Evolutionary conservation across 2,888 invertebrate genomes (phyloP), one percentile per base, ranked within the genome.

Genomic region (Dromius quadrimaculatus): DNA sequence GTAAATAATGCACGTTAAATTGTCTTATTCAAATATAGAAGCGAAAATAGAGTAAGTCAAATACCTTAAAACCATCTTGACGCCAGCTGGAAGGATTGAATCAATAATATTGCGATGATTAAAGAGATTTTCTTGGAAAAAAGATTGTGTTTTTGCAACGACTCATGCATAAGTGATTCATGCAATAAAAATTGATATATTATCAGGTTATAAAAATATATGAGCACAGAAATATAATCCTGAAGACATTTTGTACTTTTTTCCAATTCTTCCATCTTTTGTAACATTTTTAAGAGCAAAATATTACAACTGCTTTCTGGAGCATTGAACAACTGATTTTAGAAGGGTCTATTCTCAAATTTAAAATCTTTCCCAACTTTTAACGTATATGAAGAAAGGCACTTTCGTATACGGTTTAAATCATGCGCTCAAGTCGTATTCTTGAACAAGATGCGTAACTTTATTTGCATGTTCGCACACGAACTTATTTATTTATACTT

Each of bases 21-120:
- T 22, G 13, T 23, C 13, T 50, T 54, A 28, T 54, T 54, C 28
- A 23, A 9, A 28, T 28, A 54, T 23, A 54, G 8, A 28, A 54
- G n/a, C 15, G 23, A 28, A 19, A 28, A 28, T 8, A 15, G 15
- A 28, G 11, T 54, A 28, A 54, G 50, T 13, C 13, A 54, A 50
- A 54, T 54, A 54, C 28, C 28, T 54, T n/a, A 28, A 54, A 54
- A 50, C 47, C 15, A 54, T 54, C 28, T 54, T 54, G 50, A 8
- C 50, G 50, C 50, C 50, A 54, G 28, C 23, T 15, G 47, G 23
- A 50, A 15, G 32, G 28, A 54, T 28, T 15, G 28, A 54, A 28
- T 28, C 22, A 50, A 50, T 23, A 50, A 23, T 50, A 23, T 50
- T 23, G 13, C 23, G 28, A 54, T 32, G 50, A 54, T 3, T 54